Percentiles rank a stretch among this genome's conserved stretches.
Conservation (phyloP, 2,113 vertebrate species). For the Phalacrocorax pelagicus region DNA sequence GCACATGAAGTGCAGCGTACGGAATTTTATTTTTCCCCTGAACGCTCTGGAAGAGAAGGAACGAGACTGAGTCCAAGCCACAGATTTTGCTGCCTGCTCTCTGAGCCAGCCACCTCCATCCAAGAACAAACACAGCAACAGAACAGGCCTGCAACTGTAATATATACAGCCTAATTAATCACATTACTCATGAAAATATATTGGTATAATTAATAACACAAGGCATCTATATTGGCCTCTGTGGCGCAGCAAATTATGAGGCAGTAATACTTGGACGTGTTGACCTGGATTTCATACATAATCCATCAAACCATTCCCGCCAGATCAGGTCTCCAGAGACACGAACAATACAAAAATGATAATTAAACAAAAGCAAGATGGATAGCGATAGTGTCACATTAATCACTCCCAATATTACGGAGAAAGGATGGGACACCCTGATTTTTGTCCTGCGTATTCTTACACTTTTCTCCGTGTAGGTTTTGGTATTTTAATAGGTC, state of each 20-base stretch:
- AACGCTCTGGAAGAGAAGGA: background rate
- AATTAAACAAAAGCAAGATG: slow-evolving; percentile 40
- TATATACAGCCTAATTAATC: slow-evolving; percentile 35
- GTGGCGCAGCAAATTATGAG: slow-evolving; percentile 45
- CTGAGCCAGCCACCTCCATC: background rate
- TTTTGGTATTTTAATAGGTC: background rate
- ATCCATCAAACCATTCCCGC: slow-evolving; percentile 47
- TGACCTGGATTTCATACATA: slow-evolving; percentile 49
- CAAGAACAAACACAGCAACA: background rate
- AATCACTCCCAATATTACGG: background rate
- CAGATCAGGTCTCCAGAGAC: background rate
- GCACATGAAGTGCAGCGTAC: fast-evolving
- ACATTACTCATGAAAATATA: slow-evolving; percentile 55
- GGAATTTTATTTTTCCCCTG: background rate
- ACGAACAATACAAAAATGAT: background rate
- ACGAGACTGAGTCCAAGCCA: background rate
- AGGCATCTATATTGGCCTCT: slow-evolving; percentile 60
- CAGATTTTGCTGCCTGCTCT: background rate
- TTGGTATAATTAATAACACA: slow-evolving; percentile 64
- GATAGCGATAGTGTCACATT: background rate
- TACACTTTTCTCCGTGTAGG: background rate
- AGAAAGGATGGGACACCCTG: background rate
- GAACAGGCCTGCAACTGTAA: background rate
- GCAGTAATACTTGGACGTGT: slow-evolving; percentile 7
- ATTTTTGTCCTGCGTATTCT: fast-evolving